phyloP scores from a whole-genome alignment of 2,113 vertebrate genomes.

The Spea multiplicata region DNA sequence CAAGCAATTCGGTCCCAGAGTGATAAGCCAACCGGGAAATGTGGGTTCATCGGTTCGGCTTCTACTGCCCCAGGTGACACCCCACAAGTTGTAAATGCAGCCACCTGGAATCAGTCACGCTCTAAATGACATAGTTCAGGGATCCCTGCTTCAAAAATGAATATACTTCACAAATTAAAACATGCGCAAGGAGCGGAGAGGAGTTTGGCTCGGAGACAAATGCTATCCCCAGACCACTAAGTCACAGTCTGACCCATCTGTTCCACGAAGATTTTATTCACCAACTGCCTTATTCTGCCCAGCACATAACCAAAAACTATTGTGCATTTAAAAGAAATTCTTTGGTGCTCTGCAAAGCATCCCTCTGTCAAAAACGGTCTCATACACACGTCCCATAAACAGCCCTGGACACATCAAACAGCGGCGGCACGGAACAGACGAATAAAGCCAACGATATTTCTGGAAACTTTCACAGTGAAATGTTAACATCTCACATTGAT shows the following conservation, averaged over 20 bases:
- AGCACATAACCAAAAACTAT: background rate
- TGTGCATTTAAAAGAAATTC: background rate
- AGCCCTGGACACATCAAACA: background rate
- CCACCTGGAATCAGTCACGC: too few relatives aligned
- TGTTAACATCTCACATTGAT: background rate
- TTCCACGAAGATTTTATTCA: background rate
- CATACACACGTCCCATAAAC: background rate
- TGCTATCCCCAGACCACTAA: background rate
- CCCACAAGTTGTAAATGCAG: too few relatives aligned
- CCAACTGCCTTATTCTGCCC: constrained; percentile 1
- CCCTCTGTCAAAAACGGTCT: background rate
- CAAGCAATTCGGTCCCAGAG: too few relatives aligned
- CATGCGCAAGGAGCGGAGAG: background rate
- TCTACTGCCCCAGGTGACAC: too few relatives aligned
- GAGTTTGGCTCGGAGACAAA: background rate
- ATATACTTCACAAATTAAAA: too few relatives aligned
- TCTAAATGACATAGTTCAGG: too few relatives aligned
- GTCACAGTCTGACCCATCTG: background rate
- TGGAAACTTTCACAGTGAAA: background rate
- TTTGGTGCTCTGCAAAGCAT: background rate
- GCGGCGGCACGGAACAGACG: background rate
- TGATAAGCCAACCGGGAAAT: too few relatives aligned
- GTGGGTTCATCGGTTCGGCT: too few relatives aligned
- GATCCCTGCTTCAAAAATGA: too few relatives aligned
- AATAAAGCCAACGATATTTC: background rate